Conservation (phyloP, 2,888 invertebrate species). For the Parnassius orleans region DNA sequence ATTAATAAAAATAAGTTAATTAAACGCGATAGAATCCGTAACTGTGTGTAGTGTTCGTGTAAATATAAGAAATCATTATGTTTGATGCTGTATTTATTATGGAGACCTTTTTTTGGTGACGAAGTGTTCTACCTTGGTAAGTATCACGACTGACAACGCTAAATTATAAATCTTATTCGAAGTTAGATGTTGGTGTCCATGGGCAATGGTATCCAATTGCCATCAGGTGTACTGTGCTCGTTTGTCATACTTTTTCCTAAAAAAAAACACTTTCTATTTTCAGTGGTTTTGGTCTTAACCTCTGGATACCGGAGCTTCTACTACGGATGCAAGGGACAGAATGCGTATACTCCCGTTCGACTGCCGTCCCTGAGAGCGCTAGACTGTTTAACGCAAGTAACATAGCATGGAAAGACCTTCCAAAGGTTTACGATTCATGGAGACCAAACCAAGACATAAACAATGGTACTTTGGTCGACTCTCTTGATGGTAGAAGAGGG, state of each 20-base stretch:
- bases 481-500: conserved; percentile 34
- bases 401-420: conserved; percentile 62
- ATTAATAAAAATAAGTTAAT: too few species aligned
- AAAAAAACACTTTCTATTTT: not conserved
- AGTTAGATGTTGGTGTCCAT: too few species aligned
- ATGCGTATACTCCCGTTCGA: conserved; percentile 57
- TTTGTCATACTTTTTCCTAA: not conserved
- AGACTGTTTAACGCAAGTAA: conserved; percentile 50
- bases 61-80: too few species aligned
- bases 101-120: too few species aligned
- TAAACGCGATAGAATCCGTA: too few species aligned
- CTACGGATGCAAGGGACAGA: conserved; percentile 74
- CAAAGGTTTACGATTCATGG: conserved; percentile 68
- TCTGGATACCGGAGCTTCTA: conserved; percentile 90
- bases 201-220: not conserved
- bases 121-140: too few species aligned
- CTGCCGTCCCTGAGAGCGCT: conserved; percentile 53
- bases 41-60: too few species aligned
- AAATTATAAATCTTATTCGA: too few species aligned
- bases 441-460: conserved; percentile 39
- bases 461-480: conserved; percentile 41
- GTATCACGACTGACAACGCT: too few species aligned
- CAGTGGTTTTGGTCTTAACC: conserved; percentile 85
- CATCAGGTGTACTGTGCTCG: not conserved
- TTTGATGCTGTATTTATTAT: too few species aligned